These are phyloP conservation scores for Campylomormyrus numenius DNA, from an alignment of 2,113 vertebrate species.

Conservation along the genomic window DNA sequence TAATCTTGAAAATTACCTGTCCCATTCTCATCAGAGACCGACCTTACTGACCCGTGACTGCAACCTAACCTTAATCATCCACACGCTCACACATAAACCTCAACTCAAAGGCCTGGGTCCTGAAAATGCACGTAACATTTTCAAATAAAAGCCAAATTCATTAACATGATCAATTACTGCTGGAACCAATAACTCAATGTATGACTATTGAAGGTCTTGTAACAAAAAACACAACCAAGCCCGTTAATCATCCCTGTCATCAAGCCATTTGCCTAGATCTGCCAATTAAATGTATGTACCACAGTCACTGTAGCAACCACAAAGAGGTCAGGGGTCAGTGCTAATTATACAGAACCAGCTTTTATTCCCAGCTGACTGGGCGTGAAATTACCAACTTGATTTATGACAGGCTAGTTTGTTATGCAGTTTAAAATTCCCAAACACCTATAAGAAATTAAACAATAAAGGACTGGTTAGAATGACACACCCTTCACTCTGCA, in stretches of 20 bases:
- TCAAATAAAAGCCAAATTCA: not conserved
- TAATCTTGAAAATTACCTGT: not conserved
- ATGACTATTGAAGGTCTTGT: not conserved
- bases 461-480: not conserved
- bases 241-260: not conserved
- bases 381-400: not conserved
- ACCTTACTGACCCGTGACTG: not conserved
- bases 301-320: not conserved
- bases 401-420: not conserved
- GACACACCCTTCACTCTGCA: not conserved
- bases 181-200: not conserved
- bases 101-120: not conserved
- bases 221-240: not conserved
- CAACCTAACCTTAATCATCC: not conserved
- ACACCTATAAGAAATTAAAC: not conserved
- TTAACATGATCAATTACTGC: not conserved
- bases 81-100: not conserved
- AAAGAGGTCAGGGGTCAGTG: not conserved
- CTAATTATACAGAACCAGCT: not conserved
- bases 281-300: not conserved
- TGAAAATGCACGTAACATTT: not conserved
- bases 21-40: not conserved
- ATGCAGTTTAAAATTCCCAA: not conserved
- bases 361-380: not conserved
- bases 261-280: not conserved